Conservation (phyloP, 2,797 vertebrate species). For the Poliocrania exsul region DNA sequence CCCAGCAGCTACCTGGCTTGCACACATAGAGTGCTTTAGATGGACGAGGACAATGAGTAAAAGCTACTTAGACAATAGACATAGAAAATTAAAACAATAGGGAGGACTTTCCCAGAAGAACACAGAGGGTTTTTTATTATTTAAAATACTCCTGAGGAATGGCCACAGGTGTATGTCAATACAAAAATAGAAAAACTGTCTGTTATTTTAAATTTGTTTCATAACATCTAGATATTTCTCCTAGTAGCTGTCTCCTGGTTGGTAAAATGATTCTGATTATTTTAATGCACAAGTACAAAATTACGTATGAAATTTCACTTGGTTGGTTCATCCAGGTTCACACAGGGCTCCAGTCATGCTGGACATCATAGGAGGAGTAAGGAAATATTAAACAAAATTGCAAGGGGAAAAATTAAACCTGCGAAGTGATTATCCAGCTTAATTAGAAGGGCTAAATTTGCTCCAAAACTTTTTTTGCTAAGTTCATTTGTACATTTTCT, state of each 20-base stretch:
- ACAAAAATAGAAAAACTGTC: not conserved
- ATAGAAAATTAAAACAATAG: not conserved
- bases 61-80: not conserved
- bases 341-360: not conserved
- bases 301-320: not conserved
- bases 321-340: not conserved
- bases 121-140: not conserved
- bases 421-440: not conserved
- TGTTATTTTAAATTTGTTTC: not conserved
- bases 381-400: not conserved
- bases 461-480: not conserved
- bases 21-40: not conserved
- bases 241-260: not conserved
- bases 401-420: not conserved
- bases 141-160: not conserved
- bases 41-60: not conserved
- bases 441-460: not conserved
- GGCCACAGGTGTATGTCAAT: rapidly evolving
- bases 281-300: not conserved
- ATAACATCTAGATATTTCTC: not conserved
- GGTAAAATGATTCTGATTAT: not conserved
- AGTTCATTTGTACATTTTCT: not conserved
- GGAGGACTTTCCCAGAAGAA: not conserved
- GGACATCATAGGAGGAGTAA: not conserved
- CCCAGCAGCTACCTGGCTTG: not conserved